Conservation (phyloP, 1,140 invertebrate species). For the Polypedilum pembai region DNA sequence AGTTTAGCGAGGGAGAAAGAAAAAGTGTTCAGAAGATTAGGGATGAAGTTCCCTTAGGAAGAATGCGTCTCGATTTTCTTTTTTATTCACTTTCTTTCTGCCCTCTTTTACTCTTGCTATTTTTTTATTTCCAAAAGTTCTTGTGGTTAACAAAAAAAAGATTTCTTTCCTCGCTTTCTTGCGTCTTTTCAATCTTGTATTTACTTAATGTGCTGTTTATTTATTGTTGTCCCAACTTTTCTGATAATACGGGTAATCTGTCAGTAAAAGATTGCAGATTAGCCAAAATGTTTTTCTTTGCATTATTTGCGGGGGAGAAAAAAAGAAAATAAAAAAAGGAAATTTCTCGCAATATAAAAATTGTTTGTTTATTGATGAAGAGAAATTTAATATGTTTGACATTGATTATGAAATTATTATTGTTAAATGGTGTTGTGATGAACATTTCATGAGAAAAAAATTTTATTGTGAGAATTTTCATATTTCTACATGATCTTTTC, state of each 20-base stretch:
- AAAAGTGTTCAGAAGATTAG: slow-evolving; percentile 6
- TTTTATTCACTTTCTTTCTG: not conserved
- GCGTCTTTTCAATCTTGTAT: not conserved
- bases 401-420: not conserved
- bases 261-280: slow-evolving; percentile 2
- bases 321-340: not conserved
- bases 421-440: not conserved
- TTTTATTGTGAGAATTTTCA: not conserved
- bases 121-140: not conserved
- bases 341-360: not conserved
- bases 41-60: not conserved
- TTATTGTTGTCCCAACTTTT: slow-evolving; percentile 13
- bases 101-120: not conserved
- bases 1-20: not conserved
- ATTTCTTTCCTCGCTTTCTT: not conserved
- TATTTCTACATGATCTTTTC: not conserved
- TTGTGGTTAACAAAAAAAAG: not conserved
- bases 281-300: not conserved
- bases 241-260: slow-evolving; percentile 17
- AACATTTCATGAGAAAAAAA: not conserved
- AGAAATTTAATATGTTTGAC: not conserved
- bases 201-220: slow-evolving; percentile 7
- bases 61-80: slow-evolving; percentile 11
- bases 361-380: not conserved
- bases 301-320: not conserved